Evolutionary conservation across 2,797 vertebrate genomes (phyloP), one percentile per base, ranked within the genome.

Genomic region (Tolypeutes matacus): DNA sequence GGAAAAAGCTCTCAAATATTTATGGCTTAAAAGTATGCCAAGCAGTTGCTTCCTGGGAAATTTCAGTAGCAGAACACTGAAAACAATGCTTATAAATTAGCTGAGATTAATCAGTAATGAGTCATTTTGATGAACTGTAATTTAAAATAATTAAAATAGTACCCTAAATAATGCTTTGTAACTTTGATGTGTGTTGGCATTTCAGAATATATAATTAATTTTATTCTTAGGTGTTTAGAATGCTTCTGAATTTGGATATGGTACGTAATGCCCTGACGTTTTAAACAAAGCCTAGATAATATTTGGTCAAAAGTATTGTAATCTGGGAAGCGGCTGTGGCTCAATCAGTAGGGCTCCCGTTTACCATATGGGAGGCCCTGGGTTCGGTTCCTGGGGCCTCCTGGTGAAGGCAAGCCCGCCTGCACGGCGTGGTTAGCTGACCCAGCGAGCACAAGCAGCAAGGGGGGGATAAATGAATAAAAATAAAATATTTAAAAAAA

Each of bases 131-230:
- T 76, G 70, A 91, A 27, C 92, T 90, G 23, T 80, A 49, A 42
- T 25, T 81, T 80, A 92, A 73, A 42, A 51, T 49, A 46, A 78
- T 78, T 51, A 56, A 91, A 91, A 51, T 69, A 31, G 4, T 60
- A 25, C 46, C 36, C 34, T 86, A 83, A 76, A 13, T 85, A 70
- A 34, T 51, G 69, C 64, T 91, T 67, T 77, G 39, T 72, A 89
- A 72, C 29, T 75, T 29, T 42, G 4, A 93, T 58, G 7, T 39
- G 8, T 65, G n/a, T 20, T 93, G 75, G 75, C 53, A 64, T 92
- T 83, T 96, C 62, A 89, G 81, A 72, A 91, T 89, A 46, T 84
- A 89, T 78, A 64, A 51, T 42, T 58, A n/a, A 27, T 84, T 77
- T 80, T 81, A 75, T 58, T 39, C 21, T 78, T 34, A 88, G 77